Base-by-base conservation (phyloP, 2,797 vertebrate species). In the Buphagus erythrorhynchus region DNA sequence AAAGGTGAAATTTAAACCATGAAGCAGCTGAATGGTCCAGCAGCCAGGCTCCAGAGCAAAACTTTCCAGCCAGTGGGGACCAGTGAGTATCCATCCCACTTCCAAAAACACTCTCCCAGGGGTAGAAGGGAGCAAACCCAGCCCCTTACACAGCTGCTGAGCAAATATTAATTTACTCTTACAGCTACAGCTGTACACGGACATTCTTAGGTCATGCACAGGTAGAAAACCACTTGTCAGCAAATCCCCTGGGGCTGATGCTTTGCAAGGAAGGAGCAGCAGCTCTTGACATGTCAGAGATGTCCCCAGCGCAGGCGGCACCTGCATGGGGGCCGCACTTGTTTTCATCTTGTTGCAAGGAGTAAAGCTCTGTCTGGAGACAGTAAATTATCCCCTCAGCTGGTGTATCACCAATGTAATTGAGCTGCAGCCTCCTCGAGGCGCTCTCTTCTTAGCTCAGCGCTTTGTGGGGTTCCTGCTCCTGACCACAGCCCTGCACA, bases 391-490 rank as follows among this genome's bases (percentile, higher is more conserved):
- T 90, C 68, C 84, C 72, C 79, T 78, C 10, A 69, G 96, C 80
- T 90, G 80, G 74, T 90, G 78, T 48, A 76, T 46, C 90, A 36
- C 49, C 89, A 74, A 84, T 92, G 82, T 94, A 96, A 97, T 97
- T 96, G 96, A 91, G 82, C 46, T 86, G 57, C 62, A 65, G 71
- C 40, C 59, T 97, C 95, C 96, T 95, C 52, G 7, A 52, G 90
- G 92, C 88, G 20, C 61, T 73, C 71, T 84, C 77, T 86, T 62
- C 97, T 55, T 82, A 92, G 54, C 77, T 52, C 4, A 4, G 81
- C 2, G 1, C 45, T 72, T 69, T 22, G 58, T 62, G 55, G 84
- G 10, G 13, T 40, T 69, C 65, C 92, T 35, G 82, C 77, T 88
- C 84, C 77, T 79, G 74, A 36, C 7, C 3, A 3, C 82, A 51